Conservation (phyloP, 2,888 invertebrate genomes). For the Ptychoptera contaminata region DNA sequence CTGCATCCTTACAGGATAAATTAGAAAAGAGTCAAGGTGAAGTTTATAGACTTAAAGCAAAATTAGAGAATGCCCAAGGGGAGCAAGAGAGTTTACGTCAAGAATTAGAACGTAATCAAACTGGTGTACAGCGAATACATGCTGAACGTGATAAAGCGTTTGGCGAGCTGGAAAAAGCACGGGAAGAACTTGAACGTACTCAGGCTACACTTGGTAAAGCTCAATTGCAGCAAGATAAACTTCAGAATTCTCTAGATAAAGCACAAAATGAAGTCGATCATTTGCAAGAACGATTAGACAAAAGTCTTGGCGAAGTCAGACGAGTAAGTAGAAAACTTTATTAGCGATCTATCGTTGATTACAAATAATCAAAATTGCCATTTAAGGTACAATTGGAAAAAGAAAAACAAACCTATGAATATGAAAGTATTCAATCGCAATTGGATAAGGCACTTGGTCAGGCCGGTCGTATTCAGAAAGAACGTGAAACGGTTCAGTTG, state of each 20-base stretch:
- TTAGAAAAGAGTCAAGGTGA: slow-evolving; percentile 89
- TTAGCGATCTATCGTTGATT: no score
- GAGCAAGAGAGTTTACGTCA: slow-evolving; percentile 87
- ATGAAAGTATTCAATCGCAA: slow-evolving; percentile 79
- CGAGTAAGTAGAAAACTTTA: slow-evolving; percentile 25
- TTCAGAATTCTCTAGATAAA: slow-evolving; percentile 75
- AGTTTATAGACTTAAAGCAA: slow-evolving; percentile 83
- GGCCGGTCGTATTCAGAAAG: slow-evolving; percentile 75
- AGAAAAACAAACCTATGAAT: slow-evolving; percentile 81
- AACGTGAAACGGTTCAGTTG: slow-evolving; percentile 67
- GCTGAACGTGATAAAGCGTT: slow-evolving; percentile 77
- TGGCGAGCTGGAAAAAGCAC: slow-evolving; percentile 68
- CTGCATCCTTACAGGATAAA: slow-evolving; percentile 77
- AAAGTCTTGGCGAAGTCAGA: slow-evolving; percentile 63
- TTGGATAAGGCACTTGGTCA: slow-evolving; percentile 81
- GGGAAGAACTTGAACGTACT: slow-evolving; percentile 76
- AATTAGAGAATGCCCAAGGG: slow-evolving; percentile 86
- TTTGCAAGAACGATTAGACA: slow-evolving; percentile 74
- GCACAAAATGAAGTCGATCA: slow-evolving; percentile 84
- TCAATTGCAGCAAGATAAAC: slow-evolving; percentile 80
- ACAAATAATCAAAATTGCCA: no score
- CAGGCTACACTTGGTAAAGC: slow-evolving; percentile 83
- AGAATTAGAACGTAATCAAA: slow-evolving; percentile 76
- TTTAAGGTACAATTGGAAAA: slow-evolving; percentile 50
- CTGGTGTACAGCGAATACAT: slow-evolving; percentile 67